Evolutionary conservation across 2,797 vertebrate species (phyloP).

Genomic region (Podarcis siculus): DNA sequence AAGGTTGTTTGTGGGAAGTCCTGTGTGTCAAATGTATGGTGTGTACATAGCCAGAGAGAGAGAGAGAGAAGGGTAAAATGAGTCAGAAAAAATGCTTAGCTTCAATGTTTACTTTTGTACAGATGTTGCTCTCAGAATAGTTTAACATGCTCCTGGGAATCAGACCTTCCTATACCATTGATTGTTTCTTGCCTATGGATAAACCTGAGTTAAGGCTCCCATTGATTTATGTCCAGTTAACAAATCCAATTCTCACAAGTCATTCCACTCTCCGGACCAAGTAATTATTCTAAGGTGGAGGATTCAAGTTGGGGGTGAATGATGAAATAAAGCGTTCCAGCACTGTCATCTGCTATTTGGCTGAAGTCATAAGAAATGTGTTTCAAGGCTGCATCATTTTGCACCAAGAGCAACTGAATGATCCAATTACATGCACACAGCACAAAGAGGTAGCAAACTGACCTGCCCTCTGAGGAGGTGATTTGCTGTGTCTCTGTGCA

Average conservation of each 20-base stretch:
- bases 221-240: constrained; percentile 77
- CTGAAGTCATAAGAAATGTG: not conserved
- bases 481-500: not conserved
- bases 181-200: constrained; percentile 74
- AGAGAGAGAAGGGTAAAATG: not conserved
- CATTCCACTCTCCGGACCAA: constrained; percentile 71
- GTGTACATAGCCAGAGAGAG: not conserved
- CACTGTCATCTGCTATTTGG: not conserved
- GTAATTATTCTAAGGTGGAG: constrained; percentile 59
- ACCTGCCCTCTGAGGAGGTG: not conserved
- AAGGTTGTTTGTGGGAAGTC: too few relatives aligned
- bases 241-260: constrained; percentile 74
- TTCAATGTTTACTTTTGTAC: constrained; percentile 54
- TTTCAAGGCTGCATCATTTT: not conserved
- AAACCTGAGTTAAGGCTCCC: constrained; percentile 69
- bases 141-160: constrained; percentile 69
- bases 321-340: not conserved
- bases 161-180: constrained; percentile 65
- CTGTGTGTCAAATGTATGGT: too few relatives aligned
- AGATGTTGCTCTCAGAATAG: constrained; percentile 53
- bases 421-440: not conserved
- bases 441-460: not conserved
- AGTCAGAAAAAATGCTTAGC: constrained; percentile 33
- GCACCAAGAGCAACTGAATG: not conserved
- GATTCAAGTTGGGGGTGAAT: not conserved